Evolutionary conservation across 2,797 vertebrate species (phyloP), one percentile per base, ranked within the genome.

Genomic region (Cyprinodon diabolis): DNA sequence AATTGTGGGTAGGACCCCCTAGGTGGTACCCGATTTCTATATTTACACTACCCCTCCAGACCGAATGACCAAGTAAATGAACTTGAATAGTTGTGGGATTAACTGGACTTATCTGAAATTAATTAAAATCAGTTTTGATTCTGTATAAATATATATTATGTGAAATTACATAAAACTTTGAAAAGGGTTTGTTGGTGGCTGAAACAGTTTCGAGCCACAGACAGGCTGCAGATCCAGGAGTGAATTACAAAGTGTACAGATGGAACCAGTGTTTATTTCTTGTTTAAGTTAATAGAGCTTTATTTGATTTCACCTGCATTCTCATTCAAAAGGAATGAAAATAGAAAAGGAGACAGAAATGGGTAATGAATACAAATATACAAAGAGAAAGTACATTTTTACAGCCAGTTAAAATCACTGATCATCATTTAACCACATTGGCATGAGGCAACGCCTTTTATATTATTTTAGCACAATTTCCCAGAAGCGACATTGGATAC

Each of bases 271-370:
- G 7, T 15, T 40, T 74, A 15, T 23, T 65, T 23, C n/a, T 56
- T 65, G 40, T 71, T 84, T 69, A 83, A 76, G 43, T 89, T 80
- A 80, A 87, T 83, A 90, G 55, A 86, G 81, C 71, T 93, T 93
- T 91, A 92, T 89, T 92, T 81, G 58, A 87, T 88, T 90, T 86
- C 23, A 85, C 89, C 72, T 79, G 77, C 87, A 82, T 90, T 93
- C 68, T 87, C 89, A 91, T 90, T 89, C 84, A 91, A 93, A 93
- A 91, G 85, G 82, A 86, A 88, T 90, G 84, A 89, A 72, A 77
- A 91, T 92, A 92, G 89, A 93, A 91, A 93, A 91, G 71, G 83
- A 82, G 82, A 93, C 79, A 87, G 77, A 87, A 88, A 90, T 89
- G 84, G 47, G 54, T 71, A 68, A 86, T 85, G 83, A 70, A 76